Percentiles rank a stretch among this genome's conserved stretches.
phyloP scores from a whole-genome alignment of 2,113 vertebrate species.

The Lamprotornis superbus region DNA sequence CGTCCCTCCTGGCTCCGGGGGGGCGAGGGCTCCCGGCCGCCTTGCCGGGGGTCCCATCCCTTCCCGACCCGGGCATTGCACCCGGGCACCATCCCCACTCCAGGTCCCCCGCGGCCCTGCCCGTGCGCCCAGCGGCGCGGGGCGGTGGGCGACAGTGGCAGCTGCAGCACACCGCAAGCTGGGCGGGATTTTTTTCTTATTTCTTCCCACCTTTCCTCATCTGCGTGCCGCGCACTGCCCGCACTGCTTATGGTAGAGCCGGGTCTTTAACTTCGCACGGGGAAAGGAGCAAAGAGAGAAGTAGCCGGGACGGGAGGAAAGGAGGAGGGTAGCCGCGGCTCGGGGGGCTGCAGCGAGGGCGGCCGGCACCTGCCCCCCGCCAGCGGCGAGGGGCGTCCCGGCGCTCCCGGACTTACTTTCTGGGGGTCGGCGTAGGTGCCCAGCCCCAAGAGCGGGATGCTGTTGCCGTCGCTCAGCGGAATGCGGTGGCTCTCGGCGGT shows the following conservation, averaged over 20 bases:
- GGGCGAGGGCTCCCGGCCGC: not conserved
- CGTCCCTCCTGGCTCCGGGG: not conserved
- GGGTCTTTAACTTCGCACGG: not conserved
- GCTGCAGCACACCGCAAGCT: not conserved
- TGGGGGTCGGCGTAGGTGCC: slow-evolving; percentile 85
- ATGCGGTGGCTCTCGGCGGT: slow-evolving; percentile 77
- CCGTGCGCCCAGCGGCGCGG: not conserved
- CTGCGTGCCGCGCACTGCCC: not conserved
- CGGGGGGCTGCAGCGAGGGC: not conserved
- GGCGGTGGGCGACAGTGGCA: not conserved
- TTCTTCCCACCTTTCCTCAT: not conserved
- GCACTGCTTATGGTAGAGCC: not conserved
- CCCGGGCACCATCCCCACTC: not conserved
- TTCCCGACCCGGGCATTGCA: not conserved
- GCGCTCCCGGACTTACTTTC: slow-evolving; percentile 70
- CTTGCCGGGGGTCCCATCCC: not conserved
- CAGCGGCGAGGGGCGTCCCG: not conserved
- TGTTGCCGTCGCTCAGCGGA: slow-evolving; percentile 83
- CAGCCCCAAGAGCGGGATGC: slow-evolving; percentile 85
- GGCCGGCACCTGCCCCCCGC: not conserved
- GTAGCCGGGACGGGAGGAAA: not conserved
- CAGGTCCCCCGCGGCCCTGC: not conserved
- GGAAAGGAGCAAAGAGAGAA: not conserved
- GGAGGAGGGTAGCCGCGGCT: no score
- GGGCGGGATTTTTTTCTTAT: not conserved